phyloP scores from a whole-genome alignment of 2,888 invertebrate genomes.

The Protonemura montana region DNA sequence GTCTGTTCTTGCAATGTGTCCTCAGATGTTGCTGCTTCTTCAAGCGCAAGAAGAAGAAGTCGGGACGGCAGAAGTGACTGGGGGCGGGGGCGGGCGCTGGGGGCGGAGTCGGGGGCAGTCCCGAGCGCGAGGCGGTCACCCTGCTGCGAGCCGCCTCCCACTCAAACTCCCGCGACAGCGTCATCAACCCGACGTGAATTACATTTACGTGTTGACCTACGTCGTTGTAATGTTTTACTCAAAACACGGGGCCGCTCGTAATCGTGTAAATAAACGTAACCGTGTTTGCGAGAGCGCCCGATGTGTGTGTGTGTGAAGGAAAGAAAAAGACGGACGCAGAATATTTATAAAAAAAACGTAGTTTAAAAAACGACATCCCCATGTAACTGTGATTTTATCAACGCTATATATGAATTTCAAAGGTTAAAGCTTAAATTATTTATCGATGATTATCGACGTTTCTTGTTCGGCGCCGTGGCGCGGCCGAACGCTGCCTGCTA shows the following conservation, averaged over 20 bases:
- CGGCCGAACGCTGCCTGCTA: neutral
- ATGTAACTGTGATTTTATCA: slow-evolving; percentile 41
- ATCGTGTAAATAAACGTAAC: slow-evolving; percentile 24
- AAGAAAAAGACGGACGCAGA: neutral
- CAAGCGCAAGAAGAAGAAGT: slow-evolving; percentile 99
- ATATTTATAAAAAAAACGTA: slow-evolving; percentile 24
- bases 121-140: slow-evolving; percentile 70
- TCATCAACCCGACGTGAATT: slow-evolving; percentile 60
- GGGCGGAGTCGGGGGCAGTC: slow-evolving; percentile 65
- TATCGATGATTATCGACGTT: neutral
- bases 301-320: too few relatives aligned
- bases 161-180: slow-evolving; percentile 69
- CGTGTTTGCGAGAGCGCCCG: too few relatives aligned
- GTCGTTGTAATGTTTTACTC: neutral
- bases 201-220: neutral
- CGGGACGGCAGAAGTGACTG: slow-evolving; percentile 89
- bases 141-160: slow-evolving; percentile 70
- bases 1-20: slow-evolving; percentile 35
- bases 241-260: neutral
- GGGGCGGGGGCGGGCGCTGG: slow-evolving; percentile 67
- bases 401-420: slow-evolving; percentile 29
- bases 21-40: slow-evolving; percentile 98
- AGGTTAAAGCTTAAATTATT: slow-evolving; percentile 40
- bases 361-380: neutral
- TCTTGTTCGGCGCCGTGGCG: neutral